Evolutionary conservation across 2,797 vertebrate genomes (phyloP).

Genomic region (Dipus sagitta): DNA sequence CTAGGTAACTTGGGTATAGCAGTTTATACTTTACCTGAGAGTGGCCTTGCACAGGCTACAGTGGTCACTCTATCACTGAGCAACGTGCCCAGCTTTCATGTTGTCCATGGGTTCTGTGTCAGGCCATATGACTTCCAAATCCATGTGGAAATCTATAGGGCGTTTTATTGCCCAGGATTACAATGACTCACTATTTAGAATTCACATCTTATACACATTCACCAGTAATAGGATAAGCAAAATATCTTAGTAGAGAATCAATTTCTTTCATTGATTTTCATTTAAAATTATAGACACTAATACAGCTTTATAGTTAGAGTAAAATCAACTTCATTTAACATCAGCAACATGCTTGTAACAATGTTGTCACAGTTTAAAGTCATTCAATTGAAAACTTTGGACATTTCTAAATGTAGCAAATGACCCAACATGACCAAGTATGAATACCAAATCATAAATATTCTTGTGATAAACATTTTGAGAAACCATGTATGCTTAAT

Average conservation of each 20-base stretch:
- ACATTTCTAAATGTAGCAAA: slow-evolving; percentile 70
- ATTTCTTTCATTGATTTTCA: slow-evolving; percentile 32
- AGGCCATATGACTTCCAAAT: neutral
- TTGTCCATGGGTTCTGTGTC: neutral
- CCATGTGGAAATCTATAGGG: neutral
- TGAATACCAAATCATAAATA: slow-evolving; percentile 63
- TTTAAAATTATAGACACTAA: slow-evolving; percentile 34
- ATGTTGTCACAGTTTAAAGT: slow-evolving; percentile 54
- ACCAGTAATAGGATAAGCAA: neutral
- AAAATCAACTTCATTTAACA: slow-evolving; percentile 6
- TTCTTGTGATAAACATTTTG: slow-evolving; percentile 24
- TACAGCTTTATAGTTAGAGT: slow-evolving; percentile 21
- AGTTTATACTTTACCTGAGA: neutral
- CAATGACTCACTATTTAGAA: neutral
- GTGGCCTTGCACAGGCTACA: too few relatives aligned
- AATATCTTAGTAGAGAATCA: neutral
- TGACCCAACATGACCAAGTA: slow-evolving; percentile 73
- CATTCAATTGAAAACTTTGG: slow-evolving; percentile 64
- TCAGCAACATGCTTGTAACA: neutral
- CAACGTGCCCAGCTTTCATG: neutral
- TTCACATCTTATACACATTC: neutral
- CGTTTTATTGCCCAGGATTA: neutral
- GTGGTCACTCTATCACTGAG: too few relatives aligned
- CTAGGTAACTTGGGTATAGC: neutral
- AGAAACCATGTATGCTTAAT: slow-evolving; percentile 36